A percentile compares a stretch with the other conserved stretches of the same genome.
phyloP scores from a whole-genome alignment of 2,888 invertebrate genomes.

The Harpalus rufipes region DNA sequence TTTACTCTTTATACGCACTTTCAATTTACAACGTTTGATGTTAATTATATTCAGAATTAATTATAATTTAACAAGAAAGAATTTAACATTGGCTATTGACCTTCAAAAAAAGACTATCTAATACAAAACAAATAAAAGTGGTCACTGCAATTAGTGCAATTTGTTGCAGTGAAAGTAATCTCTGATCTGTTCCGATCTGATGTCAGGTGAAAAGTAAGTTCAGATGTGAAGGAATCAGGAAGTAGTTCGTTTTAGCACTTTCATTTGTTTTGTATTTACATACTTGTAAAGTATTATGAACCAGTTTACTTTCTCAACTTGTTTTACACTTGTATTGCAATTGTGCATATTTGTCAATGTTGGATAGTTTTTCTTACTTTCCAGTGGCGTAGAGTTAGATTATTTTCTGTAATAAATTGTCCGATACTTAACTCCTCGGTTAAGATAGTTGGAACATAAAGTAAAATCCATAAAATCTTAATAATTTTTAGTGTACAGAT shows the following conservation, averaged over 20 bases:
- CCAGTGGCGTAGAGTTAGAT: constrained; percentile 1
- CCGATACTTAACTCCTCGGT: too few relatives aligned
- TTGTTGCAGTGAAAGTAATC: constrained; percentile 26
- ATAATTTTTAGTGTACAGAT: too few relatives aligned
- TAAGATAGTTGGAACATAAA: too few relatives aligned
- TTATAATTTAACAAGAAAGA: constrained; percentile 30
- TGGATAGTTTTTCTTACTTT: neutral
- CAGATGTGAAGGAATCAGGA: constrained; percentile 9
- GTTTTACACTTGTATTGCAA: constrained; percentile 20
- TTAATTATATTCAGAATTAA: neutral
- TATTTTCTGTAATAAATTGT: neutral
- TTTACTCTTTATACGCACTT: constrained; percentile 36
- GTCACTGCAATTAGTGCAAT: constrained; percentile 8
- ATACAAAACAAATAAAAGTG: constrained; percentile 2
- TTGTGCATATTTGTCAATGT: constrained; percentile 21
- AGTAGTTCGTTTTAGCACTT: constrained; percentile 38
- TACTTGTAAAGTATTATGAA: constrained; percentile 28
- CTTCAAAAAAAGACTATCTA: constrained; percentile 22
- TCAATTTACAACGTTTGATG: constrained; percentile 15
- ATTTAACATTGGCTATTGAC: constrained; percentile 40
- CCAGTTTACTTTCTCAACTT: constrained; percentile 41
- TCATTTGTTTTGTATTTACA: constrained; percentile 35
- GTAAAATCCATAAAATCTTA: too few relatives aligned
- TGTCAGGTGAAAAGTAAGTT: constrained; percentile 20
- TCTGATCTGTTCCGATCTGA: neutral